Evolutionary conservation across 2,888 invertebrate species (phyloP).

Genomic region (Hyppa rectilinea): DNA sequence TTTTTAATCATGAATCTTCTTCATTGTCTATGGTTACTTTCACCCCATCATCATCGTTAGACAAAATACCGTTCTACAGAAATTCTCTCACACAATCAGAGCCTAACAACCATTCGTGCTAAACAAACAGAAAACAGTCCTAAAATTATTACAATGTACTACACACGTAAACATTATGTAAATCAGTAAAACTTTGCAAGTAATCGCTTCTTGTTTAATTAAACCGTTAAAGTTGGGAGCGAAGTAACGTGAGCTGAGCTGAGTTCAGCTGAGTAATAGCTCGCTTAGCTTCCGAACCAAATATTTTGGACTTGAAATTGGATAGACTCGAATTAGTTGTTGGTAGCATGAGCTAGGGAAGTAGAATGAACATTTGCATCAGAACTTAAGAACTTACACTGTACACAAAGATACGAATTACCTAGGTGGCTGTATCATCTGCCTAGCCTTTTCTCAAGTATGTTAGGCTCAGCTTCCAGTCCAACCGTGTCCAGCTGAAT

Average conservation of each 20-base stretch:
- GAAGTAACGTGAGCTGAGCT: slow-evolving; percentile 5
- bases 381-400: not conserved
- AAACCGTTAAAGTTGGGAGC: slow-evolving; percentile 36
- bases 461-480: too few relatives aligned
- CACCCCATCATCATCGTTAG: not conserved
- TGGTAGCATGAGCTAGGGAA: not conserved
- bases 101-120: not conserved
- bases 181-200: slow-evolving; percentile 44
- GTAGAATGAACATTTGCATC: not conserved
- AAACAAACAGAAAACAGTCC: slow-evolving; percentile 16
- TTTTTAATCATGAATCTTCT: not conserved
- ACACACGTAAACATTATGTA: slow-evolving; percentile 45
- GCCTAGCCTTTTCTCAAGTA: too few relatives aligned
- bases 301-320: not conserved
- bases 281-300: slow-evolving; percentile 9
- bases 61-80: not conserved
- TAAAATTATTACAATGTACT: slow-evolving; percentile 25
- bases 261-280: slow-evolving; percentile 21
- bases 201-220: slow-evolving; percentile 59
- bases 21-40: not conserved
- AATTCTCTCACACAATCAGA: not conserved
- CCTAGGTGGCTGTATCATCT: too few relatives aligned
- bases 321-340: not conserved
- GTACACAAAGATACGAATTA: too few relatives aligned
- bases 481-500: too few relatives aligned